Percentiles rank a stretch among this genome's conserved stretches.
Conservation (phyloP, 2,888 invertebrate genomes). For the Lasius fuliginosus region DNA sequence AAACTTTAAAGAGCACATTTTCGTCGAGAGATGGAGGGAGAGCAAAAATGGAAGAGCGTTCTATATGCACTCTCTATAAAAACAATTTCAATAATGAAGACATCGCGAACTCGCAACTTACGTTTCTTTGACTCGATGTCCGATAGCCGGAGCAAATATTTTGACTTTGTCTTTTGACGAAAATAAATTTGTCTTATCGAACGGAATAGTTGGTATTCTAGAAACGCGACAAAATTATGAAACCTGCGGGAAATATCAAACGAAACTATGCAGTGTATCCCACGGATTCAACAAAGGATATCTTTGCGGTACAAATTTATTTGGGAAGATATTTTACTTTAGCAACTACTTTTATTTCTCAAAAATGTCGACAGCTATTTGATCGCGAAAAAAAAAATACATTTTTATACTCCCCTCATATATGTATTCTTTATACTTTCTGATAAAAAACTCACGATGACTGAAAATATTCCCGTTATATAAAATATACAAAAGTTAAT, state of each 20-base stretch:
- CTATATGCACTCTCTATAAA: neutral
- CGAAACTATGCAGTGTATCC: neutral
- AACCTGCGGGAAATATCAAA: neutral
- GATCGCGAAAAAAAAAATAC: neutral
- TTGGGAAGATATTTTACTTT: neutral
- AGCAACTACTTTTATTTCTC: neutral
- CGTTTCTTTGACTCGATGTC: neutral
- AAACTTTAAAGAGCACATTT: constrained; percentile 40
- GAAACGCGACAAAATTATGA: neutral
- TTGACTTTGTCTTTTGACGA: neutral
- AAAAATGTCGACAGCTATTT: neutral
- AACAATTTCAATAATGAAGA: neutral
- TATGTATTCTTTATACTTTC: neutral
- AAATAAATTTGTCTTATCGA: constrained; percentile 1
- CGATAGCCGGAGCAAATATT: neutral
- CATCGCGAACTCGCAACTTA: neutral
- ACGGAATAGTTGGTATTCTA: neutral
- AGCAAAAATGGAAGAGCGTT: constrained; percentile 47
- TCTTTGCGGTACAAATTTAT: neutral
- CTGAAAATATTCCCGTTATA: neutral
- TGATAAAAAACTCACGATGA: neutral
- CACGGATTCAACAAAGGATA: neutral
- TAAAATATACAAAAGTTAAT: neutral
- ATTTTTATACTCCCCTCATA: neutral
- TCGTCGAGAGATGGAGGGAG: neutral